Percentiles rank a stretch among this genome's conserved stretches.
Conservation (phyloP, 2,888 invertebrate species). For the Leucophenga maculata region DNA sequence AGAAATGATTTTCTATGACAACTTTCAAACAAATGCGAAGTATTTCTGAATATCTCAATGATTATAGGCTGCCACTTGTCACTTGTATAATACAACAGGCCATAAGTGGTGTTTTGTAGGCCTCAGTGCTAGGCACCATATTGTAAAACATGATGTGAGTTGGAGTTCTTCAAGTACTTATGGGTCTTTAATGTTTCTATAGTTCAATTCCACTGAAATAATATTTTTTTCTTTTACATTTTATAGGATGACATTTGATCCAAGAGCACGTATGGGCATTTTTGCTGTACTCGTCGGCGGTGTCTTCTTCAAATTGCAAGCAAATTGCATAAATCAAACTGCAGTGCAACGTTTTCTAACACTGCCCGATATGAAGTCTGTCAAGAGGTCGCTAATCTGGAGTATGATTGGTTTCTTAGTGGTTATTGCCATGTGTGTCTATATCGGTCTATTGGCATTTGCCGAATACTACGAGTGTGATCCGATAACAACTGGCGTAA, state of each 20-base stretch:
- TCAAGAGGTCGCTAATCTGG: constrained; percentile 78
- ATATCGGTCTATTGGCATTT: constrained; percentile 81
- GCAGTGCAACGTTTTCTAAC: constrained; percentile 88
- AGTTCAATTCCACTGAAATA: too few relatives aligned
- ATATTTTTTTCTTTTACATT: too few relatives aligned
- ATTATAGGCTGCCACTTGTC: too few relatives aligned
- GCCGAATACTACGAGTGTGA: constrained; percentile 84
- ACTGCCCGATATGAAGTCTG: constrained; percentile 79
- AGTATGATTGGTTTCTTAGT: constrained; percentile 78
- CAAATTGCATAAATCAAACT: constrained; percentile 83
- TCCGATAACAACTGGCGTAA: constrained; percentile 77
- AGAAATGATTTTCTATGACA: too few relatives aligned
- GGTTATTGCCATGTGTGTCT: constrained; percentile 78
- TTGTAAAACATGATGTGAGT: too few relatives aligned
- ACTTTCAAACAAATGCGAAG: too few relatives aligned
- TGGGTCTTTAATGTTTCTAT: too few relatives aligned
- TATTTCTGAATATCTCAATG: too few relatives aligned
- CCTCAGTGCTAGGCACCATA: too few relatives aligned
- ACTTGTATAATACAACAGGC: too few relatives aligned
- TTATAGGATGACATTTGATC: constrained; percentile 82
- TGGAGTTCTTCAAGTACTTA: too few relatives aligned
- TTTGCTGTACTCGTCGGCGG: constrained; percentile 85
- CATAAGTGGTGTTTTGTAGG: too few relatives aligned
- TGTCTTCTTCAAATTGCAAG: constrained; percentile 81
- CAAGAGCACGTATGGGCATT: constrained; percentile 83